Percentiles rank a stretch among this genome's conserved stretches.
These are phyloP conservation scores for Perca fluviatilis DNA, from an alignment of 2,113 vertebrate genomes.

Conservation along the genomic window DNA sequence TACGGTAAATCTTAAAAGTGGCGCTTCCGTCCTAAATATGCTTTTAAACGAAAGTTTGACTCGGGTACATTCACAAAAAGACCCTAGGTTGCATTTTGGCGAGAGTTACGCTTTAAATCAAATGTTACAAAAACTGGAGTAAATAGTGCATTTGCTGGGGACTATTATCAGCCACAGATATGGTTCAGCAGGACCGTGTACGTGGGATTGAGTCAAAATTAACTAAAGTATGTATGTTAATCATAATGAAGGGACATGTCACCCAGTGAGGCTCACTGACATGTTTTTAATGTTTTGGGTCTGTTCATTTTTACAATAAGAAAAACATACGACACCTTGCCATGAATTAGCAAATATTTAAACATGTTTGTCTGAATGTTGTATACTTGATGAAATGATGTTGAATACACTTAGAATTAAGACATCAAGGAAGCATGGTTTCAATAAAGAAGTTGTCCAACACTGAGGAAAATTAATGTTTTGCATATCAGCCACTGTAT, in stretches of 20 bases:
- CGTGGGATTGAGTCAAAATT: neutral
- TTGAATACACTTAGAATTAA: neutral
- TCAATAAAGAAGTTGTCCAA: neutral
- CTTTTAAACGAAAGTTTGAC: too few relatives aligned
- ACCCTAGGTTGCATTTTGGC: too few relatives aligned
- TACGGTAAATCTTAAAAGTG: too few relatives aligned
- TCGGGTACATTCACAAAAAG: too few relatives aligned
- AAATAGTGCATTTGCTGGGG: neutral
- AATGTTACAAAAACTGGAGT: neutral
- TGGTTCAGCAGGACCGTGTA: neutral
- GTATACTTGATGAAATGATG: neutral
- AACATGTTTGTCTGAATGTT: neutral
- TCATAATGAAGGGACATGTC: neutral
- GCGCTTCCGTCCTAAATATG: too few relatives aligned
- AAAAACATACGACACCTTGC: neutral
- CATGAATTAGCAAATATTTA: constrained; percentile 11
- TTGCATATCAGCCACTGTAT: neutral
- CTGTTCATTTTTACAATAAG: neutral
- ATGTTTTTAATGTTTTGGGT: neutral
- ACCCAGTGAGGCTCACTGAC: neutral
- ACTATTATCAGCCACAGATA: neutral
- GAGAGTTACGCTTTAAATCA: neutral
- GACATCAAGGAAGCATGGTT: neutral
- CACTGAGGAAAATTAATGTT: neutral
- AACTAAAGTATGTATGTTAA: neutral